Base-by-base conservation (phyloP, 2,888 invertebrate genomes). In the Drosophila yooni region DNA sequence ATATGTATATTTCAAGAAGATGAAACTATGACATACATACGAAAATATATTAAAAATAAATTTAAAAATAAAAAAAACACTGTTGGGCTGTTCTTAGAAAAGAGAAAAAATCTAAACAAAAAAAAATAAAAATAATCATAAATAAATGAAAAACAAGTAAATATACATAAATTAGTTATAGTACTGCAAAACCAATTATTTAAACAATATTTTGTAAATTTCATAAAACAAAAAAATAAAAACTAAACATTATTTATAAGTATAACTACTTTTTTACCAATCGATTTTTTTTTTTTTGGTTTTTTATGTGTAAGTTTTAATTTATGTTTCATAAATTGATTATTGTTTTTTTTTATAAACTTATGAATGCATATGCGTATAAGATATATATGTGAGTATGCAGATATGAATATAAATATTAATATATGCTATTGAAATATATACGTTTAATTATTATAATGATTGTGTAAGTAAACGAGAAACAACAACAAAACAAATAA, bases 11-110 rank as follows among this genome's bases (percentile, higher is more conserved):
- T 63, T 31, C 66, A 50, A 58, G 43, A 52, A 63, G 50, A 38
- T 43, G 48, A 57, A 29, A 48, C 69, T 54, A 58, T 53, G 46
- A 46, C 50, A 70, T 53, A 71, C 60, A 74, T 31, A 70, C 34
- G 27, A 56, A 13, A 38, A 59, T n/a, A 70, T 50, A 64, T 46
- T 56, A 70, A 34, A 76, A 29, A 69, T 57, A 64, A 69, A 76
- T 46, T 69, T 50, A 76, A 58, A 63, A 54, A 85, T 53, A 63
- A 70, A 61, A 72, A 78, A 70, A 64, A 79, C 79, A 89, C 85
- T 91, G 86, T 91, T 86, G 86, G 89, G 91, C 89, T 89, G 91
- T 89, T 90, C 89, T 88, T 89, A 88, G 78, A 80, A 88, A 88
- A 82, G 74, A 85, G 60, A 82, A 79, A 79, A 77, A 69, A 52